Percentiles rank a stretch among this genome's conserved stretches.
Evolutionary conservation across 2,888 invertebrate species (phyloP).

Genomic region (Amblyjoppa proteus): DNA sequence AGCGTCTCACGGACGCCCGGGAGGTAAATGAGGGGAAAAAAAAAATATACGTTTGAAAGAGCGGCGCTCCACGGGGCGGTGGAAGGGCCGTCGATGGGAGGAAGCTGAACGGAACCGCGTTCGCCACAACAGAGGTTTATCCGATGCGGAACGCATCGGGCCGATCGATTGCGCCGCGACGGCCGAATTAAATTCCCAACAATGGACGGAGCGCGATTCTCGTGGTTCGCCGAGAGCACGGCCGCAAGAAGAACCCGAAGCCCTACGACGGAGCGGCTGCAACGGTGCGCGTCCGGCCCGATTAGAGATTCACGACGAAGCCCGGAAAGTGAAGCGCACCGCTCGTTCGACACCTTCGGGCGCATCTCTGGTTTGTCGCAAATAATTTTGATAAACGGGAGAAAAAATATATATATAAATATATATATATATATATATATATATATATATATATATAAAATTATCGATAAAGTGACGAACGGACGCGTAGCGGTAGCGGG

Average conservation of each 20-base stretch:
- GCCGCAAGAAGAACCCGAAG: neutral
- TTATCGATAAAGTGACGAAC: slow-evolving; percentile 3
- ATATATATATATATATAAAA: neutral
- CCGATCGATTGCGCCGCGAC: slow-evolving; percentile 55
- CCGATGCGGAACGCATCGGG: slow-evolving; percentile 34
- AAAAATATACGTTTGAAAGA: slow-evolving; percentile 14
- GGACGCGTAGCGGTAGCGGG: neutral
- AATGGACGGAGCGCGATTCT: slow-evolving; percentile 39
- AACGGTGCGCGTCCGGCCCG: slow-evolving; percentile 7
- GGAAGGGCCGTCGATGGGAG: neutral
- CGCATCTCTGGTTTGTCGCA: slow-evolving; percentile 6
- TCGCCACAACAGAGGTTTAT: slow-evolving; percentile 33
- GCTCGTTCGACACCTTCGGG: neutral
- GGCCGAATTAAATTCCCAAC: slow-evolving; percentile 61
- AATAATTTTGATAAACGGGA: slow-evolving; percentile 25
- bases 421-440: neutral
- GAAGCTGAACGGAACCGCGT: slow-evolving; percentile 13
- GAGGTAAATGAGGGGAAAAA: slow-evolving; percentile 13
- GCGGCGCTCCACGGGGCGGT: slow-evolving; percentile 21
- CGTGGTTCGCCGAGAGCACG: slow-evolving; percentile 12
- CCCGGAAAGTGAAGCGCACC: neutral
- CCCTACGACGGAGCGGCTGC: neutral
- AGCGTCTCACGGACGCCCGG: neutral
- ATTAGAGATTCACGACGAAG: slow-evolving; percentile 32
- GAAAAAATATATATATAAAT: too few relatives aligned